These are phyloP conservation scores for Tineola bisselliella DNA, from an alignment of 2,888 invertebrate genomes.

Conservation along the genomic window DNA sequence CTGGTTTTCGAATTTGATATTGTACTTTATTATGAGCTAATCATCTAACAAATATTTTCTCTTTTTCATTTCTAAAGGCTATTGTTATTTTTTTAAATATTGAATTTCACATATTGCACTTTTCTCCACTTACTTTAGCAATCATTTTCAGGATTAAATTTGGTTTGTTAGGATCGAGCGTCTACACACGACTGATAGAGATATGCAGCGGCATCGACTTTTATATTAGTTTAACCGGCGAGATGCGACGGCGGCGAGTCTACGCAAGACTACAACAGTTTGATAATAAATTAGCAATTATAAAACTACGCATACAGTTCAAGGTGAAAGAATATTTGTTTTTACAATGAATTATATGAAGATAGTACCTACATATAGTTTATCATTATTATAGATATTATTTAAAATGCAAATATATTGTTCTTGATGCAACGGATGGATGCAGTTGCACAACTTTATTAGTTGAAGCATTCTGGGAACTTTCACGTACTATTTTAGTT, in stretches of 20 bases:
- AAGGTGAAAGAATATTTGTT: conserved; percentile 32
- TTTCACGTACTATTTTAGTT: neutral
- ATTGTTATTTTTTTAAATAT: neutral
- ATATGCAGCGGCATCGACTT: conserved; percentile 44
- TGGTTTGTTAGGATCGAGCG: conserved; percentile 60
- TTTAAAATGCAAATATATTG: neutral
- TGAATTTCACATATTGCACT: neutral
- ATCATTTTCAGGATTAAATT: conserved; percentile 59
- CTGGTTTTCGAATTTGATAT: neutral
- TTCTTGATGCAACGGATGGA: neutral
- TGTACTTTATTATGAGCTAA: too few relatives aligned
- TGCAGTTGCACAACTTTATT: conserved; percentile 24
- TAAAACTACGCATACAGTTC: conserved; percentile 57
- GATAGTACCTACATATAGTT: neutral
- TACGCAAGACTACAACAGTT: conserved; percentile 63
- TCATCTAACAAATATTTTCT: too few relatives aligned
- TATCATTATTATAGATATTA: neutral
- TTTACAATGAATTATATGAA: neutral
- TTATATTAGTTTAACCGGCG: conserved; percentile 54
- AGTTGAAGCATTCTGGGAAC: neutral
- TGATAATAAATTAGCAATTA: conserved; percentile 62
- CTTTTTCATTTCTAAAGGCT: too few relatives aligned
- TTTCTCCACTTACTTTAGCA: conserved; percentile 55
- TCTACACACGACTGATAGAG: conserved; percentile 63
- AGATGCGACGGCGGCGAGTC: conserved; percentile 47